phyloP scores from a whole-genome alignment of 2,113 vertebrate species.

The Chamaetylas fuelleborni region DNA sequence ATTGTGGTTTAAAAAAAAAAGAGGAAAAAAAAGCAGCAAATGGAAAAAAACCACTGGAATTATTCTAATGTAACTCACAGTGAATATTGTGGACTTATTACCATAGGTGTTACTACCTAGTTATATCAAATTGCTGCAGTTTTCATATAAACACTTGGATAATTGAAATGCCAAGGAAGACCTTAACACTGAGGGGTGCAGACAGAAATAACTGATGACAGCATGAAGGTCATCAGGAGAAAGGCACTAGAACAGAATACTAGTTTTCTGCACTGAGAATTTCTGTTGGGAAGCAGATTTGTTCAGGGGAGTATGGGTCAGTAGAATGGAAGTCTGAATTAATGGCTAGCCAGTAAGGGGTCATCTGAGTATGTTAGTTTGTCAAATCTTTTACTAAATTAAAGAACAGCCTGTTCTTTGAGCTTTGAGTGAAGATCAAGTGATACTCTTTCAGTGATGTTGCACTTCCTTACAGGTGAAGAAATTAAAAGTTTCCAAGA shows the following conservation, averaged over 20 bases:
- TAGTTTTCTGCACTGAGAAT: not conserved
- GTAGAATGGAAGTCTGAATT: not conserved
- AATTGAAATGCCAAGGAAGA: not conserved
- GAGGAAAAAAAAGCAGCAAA: not conserved
- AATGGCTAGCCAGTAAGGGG: not conserved
- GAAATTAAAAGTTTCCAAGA: not conserved
- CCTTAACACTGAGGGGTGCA: not conserved
- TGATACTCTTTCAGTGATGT: not conserved
- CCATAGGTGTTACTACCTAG: not conserved
- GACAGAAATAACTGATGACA: not conserved
- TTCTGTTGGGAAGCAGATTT: not conserved
- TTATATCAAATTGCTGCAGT: not conserved
- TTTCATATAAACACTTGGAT: not conserved
- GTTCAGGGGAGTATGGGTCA: not conserved
- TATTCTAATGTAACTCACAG: not conserved
- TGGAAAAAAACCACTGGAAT: not conserved
- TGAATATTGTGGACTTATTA: not conserved
- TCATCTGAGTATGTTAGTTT: not conserved
- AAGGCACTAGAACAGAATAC: not conserved
- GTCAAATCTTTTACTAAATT: slow-evolving; percentile 22
- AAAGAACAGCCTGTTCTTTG: not conserved
- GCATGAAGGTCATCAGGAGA: not conserved
- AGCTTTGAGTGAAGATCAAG: not conserved
- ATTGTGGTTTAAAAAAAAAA: not conserved
- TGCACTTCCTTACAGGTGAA: not conserved